phyloP scores from a whole-genome alignment of 2,797 vertebrate species.

The Acomys russatus region DNA sequence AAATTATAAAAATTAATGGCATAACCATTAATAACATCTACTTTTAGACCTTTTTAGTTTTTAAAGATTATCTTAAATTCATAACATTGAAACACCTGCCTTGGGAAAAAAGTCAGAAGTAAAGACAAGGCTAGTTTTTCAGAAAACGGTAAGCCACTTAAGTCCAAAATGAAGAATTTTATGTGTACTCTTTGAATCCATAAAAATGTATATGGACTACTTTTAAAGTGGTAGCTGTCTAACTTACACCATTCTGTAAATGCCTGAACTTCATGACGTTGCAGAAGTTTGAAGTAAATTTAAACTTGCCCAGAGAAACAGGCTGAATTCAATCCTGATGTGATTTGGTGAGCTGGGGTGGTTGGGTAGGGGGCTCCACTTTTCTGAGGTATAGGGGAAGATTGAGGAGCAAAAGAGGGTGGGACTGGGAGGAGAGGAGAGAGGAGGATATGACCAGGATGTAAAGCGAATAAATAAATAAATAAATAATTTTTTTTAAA shows the following conservation, averaged over 20 bases:
- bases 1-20: neutral
- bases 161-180: neutral
- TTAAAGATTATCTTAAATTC: neutral
- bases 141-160: neutral
- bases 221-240: constrained; percentile 39
- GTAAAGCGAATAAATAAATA: no score
- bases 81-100: constrained; percentile 13
- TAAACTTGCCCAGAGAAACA: constrained; percentile 24
- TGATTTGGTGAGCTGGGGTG: no score
- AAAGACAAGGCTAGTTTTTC: neutral
- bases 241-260: constrained; percentile 58
- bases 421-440: no score
- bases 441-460: no score
- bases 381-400: no score
- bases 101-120: neutral
- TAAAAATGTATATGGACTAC: constrained; percentile 58
- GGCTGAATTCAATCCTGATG: no score
- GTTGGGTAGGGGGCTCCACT: no score
- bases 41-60: constrained; percentile 17
- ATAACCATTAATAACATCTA: neutral
- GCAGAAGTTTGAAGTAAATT: constrained; percentile 54
- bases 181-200: neutral
- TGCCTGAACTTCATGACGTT: constrained; percentile 46
- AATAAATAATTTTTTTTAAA: no score
- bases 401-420: no score